Percentiles rank a stretch among this genome's conserved stretches.
Evolutionary conservation across 2,888 invertebrate genomes (phyloP).

Genomic region (Phytoseiulus persimilis): DNA sequence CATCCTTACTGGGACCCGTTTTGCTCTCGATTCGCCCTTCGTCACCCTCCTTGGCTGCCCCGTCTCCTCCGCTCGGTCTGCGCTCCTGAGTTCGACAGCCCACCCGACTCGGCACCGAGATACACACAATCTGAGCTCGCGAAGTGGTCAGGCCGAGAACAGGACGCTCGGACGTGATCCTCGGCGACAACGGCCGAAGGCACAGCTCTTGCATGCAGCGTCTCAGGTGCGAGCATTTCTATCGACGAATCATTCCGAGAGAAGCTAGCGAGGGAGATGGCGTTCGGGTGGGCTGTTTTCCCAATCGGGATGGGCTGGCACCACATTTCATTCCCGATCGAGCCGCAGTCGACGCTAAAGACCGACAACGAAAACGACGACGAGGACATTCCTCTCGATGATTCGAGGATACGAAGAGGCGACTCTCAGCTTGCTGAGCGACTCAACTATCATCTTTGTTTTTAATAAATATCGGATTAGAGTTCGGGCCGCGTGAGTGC

Average conservation of each 20-base stretch:
- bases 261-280: too few species aligned
- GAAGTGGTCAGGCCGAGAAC: not conserved
- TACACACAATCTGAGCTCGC: not conserved
- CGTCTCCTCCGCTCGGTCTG: not conserved
- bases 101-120: not conserved
- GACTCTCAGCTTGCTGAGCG: not conserved
- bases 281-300: not conserved
- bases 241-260: too few species aligned
- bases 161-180: not conserved
- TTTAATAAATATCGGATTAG: conserved; percentile 39
- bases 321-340: not conserved
- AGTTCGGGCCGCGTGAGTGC: not conserved
- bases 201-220: too few species aligned
- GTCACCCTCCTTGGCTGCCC: not conserved
- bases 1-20: not conserved
- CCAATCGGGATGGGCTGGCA: not conserved
- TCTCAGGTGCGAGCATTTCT: too few species aligned
- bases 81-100: not conserved
- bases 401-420: not conserved
- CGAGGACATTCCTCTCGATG: not conserved
- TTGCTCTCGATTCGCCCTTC: not conserved
- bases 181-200: not conserved
- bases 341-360: not conserved
- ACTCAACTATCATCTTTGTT: conserved; percentile 32
- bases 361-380: not conserved